Evolutionary conservation across 2,888 invertebrate species (phyloP), one percentile per base, ranked within the genome.

Genomic region (Eristalis pertinax): DNA sequence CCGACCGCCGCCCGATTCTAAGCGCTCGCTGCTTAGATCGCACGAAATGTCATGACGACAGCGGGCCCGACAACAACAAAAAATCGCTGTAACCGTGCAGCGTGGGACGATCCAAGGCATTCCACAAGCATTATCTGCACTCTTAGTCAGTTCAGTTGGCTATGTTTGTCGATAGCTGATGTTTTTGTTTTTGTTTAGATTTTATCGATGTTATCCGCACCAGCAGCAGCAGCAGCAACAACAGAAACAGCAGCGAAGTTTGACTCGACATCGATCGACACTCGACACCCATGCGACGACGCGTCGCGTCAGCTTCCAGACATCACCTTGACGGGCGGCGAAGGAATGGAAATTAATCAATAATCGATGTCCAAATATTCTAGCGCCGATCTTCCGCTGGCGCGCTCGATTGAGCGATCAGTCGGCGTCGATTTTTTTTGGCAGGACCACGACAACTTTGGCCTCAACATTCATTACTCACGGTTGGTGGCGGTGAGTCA

Each of bases 41-140:
- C 85, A 81, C 85, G 81, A 86, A 86, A 77, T 67, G 70, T 35
- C 69, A 82, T 74, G 85, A 82, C 72, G 43, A 41, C 63, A 65
- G 77, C 50, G 19, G 50, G 29, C n/a, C 15, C 41, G 63, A 50
- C 32, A 56, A 65, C 15, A 8, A 38, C 32, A 38, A 43, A 79
- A 43, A 72, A 58, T 68, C 69, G 74, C 65, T 72, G 82, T 81
- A 79, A 78, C 83, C 68, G 72, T 64, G 69, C 67, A 60, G 87
- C 79, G 87, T 87, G 87, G 87, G 87, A 87, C 84, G 87, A 84
- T 60, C 84, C 87, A 87, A 79, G 79, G 84, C 87, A 87, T 87
- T 84, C 87, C 87, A 76, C 60, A 58, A 32, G 79, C 83, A 65
- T 82, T 78, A 70, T 74, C 63, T 81, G 75, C 74, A 70, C 41